Percentiles rank a stretch among this genome's conserved stretches.
phyloP scores from a whole-genome alignment of 2,113 vertebrate genomes.

The Tachycineta bicolor region DNA sequence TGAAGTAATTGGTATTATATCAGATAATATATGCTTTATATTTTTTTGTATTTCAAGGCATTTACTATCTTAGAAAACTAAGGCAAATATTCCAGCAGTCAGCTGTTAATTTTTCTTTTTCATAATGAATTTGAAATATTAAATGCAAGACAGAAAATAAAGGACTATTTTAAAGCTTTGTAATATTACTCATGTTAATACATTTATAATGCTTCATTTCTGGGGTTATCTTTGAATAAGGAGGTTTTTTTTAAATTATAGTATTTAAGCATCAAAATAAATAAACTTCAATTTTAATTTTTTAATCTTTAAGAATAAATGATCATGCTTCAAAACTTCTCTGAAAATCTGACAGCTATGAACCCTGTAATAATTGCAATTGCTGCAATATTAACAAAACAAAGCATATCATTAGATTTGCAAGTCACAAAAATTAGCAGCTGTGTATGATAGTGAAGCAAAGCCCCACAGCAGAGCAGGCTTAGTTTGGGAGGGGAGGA shows the following conservation, averaged over 20 bases:
- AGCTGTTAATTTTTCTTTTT: background rate
- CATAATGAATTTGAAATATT: background rate
- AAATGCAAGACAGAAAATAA: background rate
- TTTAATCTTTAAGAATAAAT: background rate
- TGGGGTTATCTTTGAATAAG: background rate
- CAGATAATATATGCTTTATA: background rate
- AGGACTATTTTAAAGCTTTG: background rate
- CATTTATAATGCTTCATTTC: background rate
- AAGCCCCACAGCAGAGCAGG: fast-evolving
- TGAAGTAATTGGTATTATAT: background rate
- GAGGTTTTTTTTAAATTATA: background rate
- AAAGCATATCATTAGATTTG: fast-evolving
- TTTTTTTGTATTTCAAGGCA: background rate
- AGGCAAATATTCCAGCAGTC: background rate
- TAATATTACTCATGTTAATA: background rate
- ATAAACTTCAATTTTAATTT: background rate
- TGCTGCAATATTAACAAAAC: background rate
- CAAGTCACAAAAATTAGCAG: background rate
- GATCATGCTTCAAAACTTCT: background rate
- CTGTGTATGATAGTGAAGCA: background rate
- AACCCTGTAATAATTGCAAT: background rate
- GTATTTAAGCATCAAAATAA: background rate
- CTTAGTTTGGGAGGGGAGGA: background rate
- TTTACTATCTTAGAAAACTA: background rate
- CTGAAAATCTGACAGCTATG: background rate